Evolutionary conservation across 2,113 vertebrate genomes (phyloP).

Genomic region (Lethenteron camtschaticum): DNA sequence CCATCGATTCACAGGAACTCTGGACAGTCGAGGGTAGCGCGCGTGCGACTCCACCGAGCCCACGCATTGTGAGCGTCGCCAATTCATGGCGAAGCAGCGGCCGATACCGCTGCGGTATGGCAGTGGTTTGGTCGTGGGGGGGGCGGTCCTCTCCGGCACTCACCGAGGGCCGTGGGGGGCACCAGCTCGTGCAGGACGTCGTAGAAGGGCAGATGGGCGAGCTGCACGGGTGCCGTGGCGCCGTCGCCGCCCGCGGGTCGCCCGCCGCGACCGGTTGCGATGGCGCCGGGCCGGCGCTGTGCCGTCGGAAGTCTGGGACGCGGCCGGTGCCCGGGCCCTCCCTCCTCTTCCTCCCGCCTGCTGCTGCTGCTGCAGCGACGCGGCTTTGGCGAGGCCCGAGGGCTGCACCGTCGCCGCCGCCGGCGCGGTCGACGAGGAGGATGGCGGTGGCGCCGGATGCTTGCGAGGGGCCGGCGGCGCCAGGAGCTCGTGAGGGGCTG

Average conservation of each 20-base stretch:
- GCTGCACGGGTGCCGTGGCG: conserved; percentile 37
- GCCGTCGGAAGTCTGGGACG: conserved; percentile 30
- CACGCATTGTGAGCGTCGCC: too few relatives aligned
- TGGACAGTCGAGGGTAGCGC: too few relatives aligned
- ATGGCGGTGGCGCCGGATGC: conserved; percentile 22
- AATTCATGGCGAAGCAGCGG: too few relatives aligned
- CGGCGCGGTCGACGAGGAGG: conserved; percentile 32
- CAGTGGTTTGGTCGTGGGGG: too few relatives aligned
- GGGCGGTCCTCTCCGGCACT: background rate
- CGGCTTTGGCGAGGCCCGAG: conserved; percentile 20
- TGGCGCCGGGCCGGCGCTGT: conserved; percentile 45
- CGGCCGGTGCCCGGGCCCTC: conserved; percentile 11
- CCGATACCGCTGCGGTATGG: too few relatives aligned
- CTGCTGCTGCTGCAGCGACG: background rate
- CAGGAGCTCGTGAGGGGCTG: background rate
- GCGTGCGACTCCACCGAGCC: too few relatives aligned
- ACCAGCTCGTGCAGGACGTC: conserved; percentile 71
- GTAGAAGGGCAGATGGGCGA: conserved; percentile 82
- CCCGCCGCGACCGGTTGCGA: conserved; percentile 68
- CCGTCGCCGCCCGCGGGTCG: conserved; percentile 25
- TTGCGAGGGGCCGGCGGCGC: background rate
- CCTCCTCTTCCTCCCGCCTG: background rate
- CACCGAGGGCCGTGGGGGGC: conserved; percentile 71
- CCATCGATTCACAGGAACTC: too few relatives aligned
- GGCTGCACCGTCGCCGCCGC: conserved; percentile 21